phyloP scores from a whole-genome alignment of 2,113 vertebrate species.

The Reinhardtius hippoglossoides region DNA sequence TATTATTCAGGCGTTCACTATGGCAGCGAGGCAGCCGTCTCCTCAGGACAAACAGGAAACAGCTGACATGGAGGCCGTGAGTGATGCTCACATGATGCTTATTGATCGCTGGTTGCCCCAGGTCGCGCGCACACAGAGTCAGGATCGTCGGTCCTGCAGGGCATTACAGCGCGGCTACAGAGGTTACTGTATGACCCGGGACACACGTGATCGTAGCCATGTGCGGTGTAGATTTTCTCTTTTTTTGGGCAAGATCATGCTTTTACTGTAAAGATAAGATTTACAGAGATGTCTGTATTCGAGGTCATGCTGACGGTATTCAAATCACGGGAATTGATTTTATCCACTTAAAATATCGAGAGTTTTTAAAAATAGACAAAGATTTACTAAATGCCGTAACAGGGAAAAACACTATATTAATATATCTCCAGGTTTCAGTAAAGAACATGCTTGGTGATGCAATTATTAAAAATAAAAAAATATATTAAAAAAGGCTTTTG shows the following conservation, averaged over 20 bases:
- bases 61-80: slow-evolving; percentile 73
- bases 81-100: slow-evolving; percentile 76
- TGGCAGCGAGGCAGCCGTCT: slow-evolving; percentile 40
- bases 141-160: slow-evolving; percentile 60
- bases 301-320: no score
- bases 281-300: no score
- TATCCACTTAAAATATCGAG: not conserved
- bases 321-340: slow-evolving; percentile 28
- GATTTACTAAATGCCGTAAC: slow-evolving; percentile 27
- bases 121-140: slow-evolving; percentile 46
- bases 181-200: slow-evolving; percentile 51
- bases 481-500: not conserved
- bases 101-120: slow-evolving; percentile 71
- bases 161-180: slow-evolving; percentile 47
- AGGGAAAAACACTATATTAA: slow-evolving; percentile 4
- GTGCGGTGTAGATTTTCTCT: not conserved
- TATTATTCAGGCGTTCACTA: slow-evolving; percentile 40
- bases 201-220: slow-evolving; percentile 54
- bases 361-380: slow-evolving; percentile 19
- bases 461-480: slow-evolving; percentile 14
- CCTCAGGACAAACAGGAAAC: slow-evolving; percentile 73
- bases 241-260: not conserved
- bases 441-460: slow-evolving; percentile 2
- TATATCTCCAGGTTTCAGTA: not conserved
- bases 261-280: not conserved